phyloP scores from a whole-genome alignment of 2,797 vertebrate species.

The Sparus aurata region DNA sequence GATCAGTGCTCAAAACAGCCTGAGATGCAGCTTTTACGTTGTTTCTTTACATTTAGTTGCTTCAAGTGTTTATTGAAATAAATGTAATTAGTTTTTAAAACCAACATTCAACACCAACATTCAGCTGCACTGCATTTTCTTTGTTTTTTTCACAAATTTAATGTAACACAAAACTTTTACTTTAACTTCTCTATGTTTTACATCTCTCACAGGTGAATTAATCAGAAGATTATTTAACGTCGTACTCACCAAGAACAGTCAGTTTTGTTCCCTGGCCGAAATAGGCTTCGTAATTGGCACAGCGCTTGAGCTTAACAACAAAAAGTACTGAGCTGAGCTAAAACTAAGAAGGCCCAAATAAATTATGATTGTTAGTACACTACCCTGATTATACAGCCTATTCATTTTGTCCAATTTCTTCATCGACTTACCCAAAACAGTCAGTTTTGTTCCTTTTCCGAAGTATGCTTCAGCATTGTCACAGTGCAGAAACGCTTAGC shows the following conservation, averaged over 20 bases:
- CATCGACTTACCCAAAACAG: too few relatives aligned
- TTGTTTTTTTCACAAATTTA: background rate
- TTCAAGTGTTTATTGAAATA: background rate
- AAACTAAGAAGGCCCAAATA: background rate
- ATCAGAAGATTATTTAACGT: background rate
- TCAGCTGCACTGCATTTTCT: background rate
- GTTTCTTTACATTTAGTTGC: background rate
- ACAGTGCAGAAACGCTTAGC: too few relatives aligned
- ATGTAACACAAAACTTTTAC: conserved; percentile 23
- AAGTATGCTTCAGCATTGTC: too few relatives aligned
- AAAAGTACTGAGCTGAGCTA: conserved; percentile 61
- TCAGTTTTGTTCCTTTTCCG: too few relatives aligned
- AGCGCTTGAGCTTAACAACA: conserved; percentile 53
- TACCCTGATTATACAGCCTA: background rate
- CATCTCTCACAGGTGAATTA: background rate
- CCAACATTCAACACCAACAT: background rate
- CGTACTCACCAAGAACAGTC: conserved; percentile 74
- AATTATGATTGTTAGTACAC: background rate
- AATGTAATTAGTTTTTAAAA: background rate
- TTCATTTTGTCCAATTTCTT: too few relatives aligned
- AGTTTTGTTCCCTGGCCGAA: conserved; percentile 82
- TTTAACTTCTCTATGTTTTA: background rate
- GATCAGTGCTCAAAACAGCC: conserved; percentile 38
- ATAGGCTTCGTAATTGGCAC: conserved; percentile 73
- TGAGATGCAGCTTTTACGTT: background rate